Percentiles rank a stretch among this genome's conserved stretches.
These are phyloP conservation scores for Aricia artaxerxes DNA, from an alignment of 2,888 invertebrate genomes.

Conservation along the genomic window DNA sequence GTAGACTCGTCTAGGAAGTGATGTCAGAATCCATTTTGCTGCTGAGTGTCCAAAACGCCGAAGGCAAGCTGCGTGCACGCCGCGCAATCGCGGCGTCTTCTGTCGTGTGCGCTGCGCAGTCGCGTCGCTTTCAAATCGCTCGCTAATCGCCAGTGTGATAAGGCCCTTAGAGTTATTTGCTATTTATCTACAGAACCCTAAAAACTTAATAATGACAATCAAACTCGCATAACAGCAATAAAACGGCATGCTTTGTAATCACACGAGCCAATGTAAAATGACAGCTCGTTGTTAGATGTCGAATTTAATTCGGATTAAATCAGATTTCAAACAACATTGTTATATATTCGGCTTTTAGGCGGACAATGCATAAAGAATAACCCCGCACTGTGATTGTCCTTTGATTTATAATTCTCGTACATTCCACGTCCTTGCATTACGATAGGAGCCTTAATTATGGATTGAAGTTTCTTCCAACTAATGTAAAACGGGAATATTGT, in stretches of 20 bases:
- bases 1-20: too few species aligned
- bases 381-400: neutral
- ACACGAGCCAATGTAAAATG: neutral
- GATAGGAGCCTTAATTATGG: neutral
- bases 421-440: neutral
- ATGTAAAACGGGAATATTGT: too few species aligned
- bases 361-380: neutral
- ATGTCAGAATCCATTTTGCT: too few species aligned
- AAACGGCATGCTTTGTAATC: neutral
- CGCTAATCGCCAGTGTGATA: too few species aligned
- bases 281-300: conserved; percentile 41
- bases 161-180: too few species aligned
- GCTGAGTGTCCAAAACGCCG: too few species aligned
- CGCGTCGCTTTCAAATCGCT: too few species aligned
- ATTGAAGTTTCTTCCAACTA: neutral
- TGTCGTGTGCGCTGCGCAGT: too few species aligned
- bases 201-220: neutral
- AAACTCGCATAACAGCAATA: neutral
- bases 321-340: conserved; percentile 36
- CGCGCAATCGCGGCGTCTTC: too few species aligned
- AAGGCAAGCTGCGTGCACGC: too few species aligned
- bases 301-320: conserved; percentile 49
- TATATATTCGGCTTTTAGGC: neutral
- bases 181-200: neutral
- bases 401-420: neutral